Percentiles rank a stretch among this genome's conserved stretches.
These are phyloP conservation scores for Charadrius vociferus DNA, from an alignment of 2,113 vertebrate genomes.

Conservation along the genomic window DNA sequence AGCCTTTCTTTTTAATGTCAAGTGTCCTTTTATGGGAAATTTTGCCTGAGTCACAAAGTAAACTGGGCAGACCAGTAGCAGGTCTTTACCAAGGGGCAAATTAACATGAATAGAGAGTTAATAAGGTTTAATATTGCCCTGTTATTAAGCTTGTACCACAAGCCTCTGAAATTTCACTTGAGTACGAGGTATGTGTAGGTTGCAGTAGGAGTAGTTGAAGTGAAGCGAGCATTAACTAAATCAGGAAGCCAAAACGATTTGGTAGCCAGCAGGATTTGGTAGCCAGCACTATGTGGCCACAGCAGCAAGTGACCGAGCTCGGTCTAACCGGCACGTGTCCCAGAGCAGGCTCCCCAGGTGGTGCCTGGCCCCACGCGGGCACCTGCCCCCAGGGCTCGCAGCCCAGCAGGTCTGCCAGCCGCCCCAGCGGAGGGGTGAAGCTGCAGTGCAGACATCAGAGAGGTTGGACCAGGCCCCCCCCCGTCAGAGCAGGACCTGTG, in stretches of 20 bases:
- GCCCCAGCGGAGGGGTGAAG: fast-evolving
- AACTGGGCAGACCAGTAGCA: background rate
- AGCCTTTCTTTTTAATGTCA: background rate
- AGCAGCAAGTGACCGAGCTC: background rate
- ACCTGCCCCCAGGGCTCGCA: background rate
- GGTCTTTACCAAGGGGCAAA: background rate
- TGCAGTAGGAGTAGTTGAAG: background rate
- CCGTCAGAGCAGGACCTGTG: background rate
- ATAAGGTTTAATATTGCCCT: background rate
- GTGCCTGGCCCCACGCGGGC: background rate
- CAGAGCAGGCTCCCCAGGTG: background rate
- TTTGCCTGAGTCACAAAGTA: background rate
- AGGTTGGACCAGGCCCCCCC: background rate
- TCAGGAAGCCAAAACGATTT: background rate
- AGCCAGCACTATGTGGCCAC: background rate
- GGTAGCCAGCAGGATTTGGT: background rate
- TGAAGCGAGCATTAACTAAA: background rate
- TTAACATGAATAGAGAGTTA: background rate
- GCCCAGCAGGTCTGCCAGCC: background rate
- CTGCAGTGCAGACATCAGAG: background rate
- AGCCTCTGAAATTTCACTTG: background rate
- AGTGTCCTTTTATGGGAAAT: background rate
- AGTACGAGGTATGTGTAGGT: background rate
- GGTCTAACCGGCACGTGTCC: fast-evolving
- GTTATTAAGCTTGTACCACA: background rate